These are phyloP conservation scores for Oncopodura yosiiana DNA, from an alignment of 1,140 invertebrate species.

Conservation along the genomic window DNA sequence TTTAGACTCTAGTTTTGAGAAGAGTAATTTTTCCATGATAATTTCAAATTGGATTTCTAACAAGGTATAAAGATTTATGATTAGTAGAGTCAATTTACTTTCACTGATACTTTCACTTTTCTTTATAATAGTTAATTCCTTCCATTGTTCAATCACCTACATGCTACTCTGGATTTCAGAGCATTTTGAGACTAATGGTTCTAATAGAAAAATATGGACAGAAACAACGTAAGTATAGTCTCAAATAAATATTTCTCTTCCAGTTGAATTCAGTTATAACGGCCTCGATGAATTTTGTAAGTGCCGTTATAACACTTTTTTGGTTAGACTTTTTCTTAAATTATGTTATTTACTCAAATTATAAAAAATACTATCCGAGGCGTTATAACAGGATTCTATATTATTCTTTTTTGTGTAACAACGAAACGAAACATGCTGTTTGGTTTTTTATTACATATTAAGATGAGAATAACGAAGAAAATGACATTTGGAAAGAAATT, in stretches of 20 bases:
- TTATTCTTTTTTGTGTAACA: not conserved
- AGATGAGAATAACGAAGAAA: no score
- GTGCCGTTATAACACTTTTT: no score
- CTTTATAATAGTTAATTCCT: slow-evolving; percentile 7
- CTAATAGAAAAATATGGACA: slow-evolving; percentile 4
- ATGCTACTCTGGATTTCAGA: slow-evolving; percentile 10
- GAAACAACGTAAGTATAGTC: not conserved
- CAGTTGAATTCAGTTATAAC: slow-evolving; percentile 18
- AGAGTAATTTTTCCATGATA: not conserved
- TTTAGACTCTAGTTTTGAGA: not conserved
- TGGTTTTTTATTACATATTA: no score
- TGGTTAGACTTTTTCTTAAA: no score
- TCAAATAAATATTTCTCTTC: not conserved
- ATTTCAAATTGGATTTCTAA: slow-evolving; percentile 9
- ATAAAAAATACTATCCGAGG: no score
- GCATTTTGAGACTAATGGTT: slow-evolving; percentile 3
- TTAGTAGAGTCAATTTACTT: not conserved
- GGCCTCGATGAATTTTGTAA: slow-evolving; percentile 23
- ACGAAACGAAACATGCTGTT: slow-evolving; percentile 4
- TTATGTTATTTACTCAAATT: no score
- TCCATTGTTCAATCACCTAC: not conserved
- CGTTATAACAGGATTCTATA: slow-evolving; percentile 6
- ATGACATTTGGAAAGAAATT: no score
- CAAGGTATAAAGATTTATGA: not conserved
- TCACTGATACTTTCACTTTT: not conserved